These are phyloP conservation scores for Alviniconcha strummeri DNA, from an alignment of 2,888 invertebrate genomes.

Conservation along the genomic window DNA sequence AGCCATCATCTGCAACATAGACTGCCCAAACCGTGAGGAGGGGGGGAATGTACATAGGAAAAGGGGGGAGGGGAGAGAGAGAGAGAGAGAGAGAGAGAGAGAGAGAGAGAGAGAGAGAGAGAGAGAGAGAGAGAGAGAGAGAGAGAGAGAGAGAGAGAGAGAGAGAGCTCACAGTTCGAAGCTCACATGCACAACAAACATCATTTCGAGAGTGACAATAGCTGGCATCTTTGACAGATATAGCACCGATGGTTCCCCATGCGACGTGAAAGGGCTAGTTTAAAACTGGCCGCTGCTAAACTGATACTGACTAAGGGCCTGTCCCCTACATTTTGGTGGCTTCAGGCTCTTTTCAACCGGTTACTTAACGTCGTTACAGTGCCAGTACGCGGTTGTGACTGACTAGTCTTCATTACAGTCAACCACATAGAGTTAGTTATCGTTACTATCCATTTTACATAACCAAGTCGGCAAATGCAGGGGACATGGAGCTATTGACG, in stretches of 20 bases:
- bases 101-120: background rate
- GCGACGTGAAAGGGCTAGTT: background rate
- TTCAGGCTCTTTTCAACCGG: no score
- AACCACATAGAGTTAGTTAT: background rate
- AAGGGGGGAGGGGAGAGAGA: background rate
- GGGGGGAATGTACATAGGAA: background rate
- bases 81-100: background rate
- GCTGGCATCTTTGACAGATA: background rate
- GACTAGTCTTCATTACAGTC: background rate
- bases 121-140: background rate
- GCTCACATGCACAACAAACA: background rate
- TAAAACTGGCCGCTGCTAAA: background rate
- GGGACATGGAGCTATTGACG: no score
- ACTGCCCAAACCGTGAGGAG: no score
- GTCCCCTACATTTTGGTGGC: no score
- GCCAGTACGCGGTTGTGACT: no score
- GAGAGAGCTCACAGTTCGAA: background rate
- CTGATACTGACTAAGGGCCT: no score
- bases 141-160: background rate
- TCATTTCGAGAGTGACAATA: no score
- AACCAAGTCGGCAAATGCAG: conserved; percentile 54
- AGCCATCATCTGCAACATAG: no score
- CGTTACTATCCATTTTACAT: background rate
- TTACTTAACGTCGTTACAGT: no score
- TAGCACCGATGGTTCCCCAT: background rate